phyloP scores from a whole-genome alignment of 2,888 invertebrate genomes.

The Lacanobia oleracea region DNA sequence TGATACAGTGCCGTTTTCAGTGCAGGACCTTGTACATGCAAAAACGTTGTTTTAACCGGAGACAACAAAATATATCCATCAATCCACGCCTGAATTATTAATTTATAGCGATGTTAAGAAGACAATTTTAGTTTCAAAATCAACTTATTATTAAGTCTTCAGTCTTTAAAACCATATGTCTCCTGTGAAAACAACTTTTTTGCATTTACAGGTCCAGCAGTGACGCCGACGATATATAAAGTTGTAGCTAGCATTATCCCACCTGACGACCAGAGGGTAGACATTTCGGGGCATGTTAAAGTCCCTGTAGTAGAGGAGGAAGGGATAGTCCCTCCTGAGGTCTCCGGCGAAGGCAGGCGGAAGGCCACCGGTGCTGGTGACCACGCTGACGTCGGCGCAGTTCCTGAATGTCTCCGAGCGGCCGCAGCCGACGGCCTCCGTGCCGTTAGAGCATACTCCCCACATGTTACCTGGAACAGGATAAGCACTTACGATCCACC shows the following conservation, averaged over 20 bases:
- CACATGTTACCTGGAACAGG: conserved; percentile 94
- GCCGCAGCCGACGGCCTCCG: conserved; percentile 97
- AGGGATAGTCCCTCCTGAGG: conserved; percentile 92
- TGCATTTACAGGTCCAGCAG: neutral
- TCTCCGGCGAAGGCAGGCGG: conserved; percentile 93
- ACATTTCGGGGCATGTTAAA: conserved; percentile 92
- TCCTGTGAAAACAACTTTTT: neutral
- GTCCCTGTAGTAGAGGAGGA: conserved; percentile 94
- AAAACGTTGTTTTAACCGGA: neutral
- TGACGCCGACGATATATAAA: neutral
- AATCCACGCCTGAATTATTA: too few relatives aligned
- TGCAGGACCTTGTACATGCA: neutral
- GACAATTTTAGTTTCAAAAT: too few relatives aligned
- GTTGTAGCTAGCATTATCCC: conserved; percentile 30
- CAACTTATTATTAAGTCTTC: too few relatives aligned
- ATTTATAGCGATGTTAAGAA: too few relatives aligned
- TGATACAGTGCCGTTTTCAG: conserved; percentile 17
- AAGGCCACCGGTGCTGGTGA: conserved; percentile 94
- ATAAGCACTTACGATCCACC: too few relatives aligned
- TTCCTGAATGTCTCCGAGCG: conserved; percentile 97
- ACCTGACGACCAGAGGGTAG: conserved; percentile 95
- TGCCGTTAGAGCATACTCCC: conserved; percentile 96
- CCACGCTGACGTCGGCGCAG: conserved; percentile 96
- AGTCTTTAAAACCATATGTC: too few relatives aligned
- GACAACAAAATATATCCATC: neutral